Evolutionary conservation across 2,888 invertebrate species (phyloP).

Genomic region (Stictocephala bisonia): DNA sequence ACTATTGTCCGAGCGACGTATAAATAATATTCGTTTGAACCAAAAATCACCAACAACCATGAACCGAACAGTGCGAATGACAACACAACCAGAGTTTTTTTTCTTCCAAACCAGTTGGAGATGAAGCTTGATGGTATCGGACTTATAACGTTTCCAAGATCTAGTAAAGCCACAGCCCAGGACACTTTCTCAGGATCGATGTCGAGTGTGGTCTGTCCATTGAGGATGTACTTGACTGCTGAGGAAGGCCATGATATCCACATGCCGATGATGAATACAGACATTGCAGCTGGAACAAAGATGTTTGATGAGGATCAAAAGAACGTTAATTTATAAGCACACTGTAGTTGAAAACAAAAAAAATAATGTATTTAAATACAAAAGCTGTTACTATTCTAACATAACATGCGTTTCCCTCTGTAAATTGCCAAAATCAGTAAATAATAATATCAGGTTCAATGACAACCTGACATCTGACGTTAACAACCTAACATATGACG

Average conservation of each 20-base stretch:
- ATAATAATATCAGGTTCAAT: too few species aligned
- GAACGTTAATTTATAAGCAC: too few species aligned
- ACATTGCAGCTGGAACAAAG: conserved; percentile 52
- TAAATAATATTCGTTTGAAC: conserved; percentile 37
- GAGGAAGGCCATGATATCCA: conserved; percentile 58
- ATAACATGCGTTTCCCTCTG: too few species aligned
- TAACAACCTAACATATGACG: too few species aligned
- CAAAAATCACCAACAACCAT: conserved; percentile 47
- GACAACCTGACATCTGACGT: too few species aligned
- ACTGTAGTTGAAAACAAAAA: too few species aligned
- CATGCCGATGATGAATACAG: conserved; percentile 52
- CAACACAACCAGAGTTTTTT: conserved; percentile 43
- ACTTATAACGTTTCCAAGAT: conserved; percentile 57
- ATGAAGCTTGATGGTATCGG: conserved; percentile 55
- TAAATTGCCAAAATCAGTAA: too few species aligned
- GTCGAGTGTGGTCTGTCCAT: conserved; percentile 45
- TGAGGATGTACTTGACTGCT: conserved; percentile 48
- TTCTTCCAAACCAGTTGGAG: conserved; percentile 55
- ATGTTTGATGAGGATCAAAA: too few species aligned
- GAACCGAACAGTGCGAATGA: conserved; percentile 44
- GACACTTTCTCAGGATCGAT: conserved; percentile 49
- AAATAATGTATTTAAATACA: too few species aligned
- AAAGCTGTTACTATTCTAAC: too few species aligned
- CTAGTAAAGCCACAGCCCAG: conserved; percentile 56
- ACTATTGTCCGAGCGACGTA: conserved; percentile 50